Conservation (phyloP, 2,113 vertebrate genomes). For the Speoplatyrhinus poulsoni region DNA sequence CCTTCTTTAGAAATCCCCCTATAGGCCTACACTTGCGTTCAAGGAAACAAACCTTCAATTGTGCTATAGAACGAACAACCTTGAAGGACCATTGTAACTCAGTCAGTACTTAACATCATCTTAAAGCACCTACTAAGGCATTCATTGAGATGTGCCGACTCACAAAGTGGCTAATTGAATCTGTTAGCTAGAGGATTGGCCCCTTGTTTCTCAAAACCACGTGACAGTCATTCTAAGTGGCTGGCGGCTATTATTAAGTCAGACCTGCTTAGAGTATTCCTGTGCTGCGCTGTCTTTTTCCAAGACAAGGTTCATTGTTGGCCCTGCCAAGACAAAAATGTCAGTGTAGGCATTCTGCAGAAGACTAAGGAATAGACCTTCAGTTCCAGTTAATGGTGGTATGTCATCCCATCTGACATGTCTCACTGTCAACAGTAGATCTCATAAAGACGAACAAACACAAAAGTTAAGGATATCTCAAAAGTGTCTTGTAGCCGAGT, state of each 20-base stretch:
- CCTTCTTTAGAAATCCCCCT: not conserved
- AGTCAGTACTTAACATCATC: conserved; percentile 22
- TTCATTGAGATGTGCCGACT: conserved; percentile 8
- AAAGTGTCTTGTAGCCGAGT: no score
- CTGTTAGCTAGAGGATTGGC: conserved; percentile 9
- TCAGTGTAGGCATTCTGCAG: no score
- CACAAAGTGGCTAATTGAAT: conserved; percentile 48
- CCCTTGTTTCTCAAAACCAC: conserved; percentile 27
- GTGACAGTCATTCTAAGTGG: conserved; percentile 45
- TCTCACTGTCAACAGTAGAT: no score
- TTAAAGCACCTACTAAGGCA: conserved; percentile 1
- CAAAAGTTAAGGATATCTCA: no score
- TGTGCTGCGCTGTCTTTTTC: not conserved
- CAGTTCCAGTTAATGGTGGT: no score
- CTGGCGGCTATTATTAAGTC: conserved; percentile 40
- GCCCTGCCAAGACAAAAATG: no score
- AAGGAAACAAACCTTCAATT: not conserved
- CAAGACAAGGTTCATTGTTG: conserved; percentile 30
- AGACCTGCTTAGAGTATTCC: conserved; percentile 10
- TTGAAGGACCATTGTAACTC: not conserved
- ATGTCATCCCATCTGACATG: no score
- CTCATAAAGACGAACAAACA: no score
- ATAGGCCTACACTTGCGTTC: not conserved
- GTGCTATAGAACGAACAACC: conserved; percentile 1
- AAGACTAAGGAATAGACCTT: no score